phyloP scores from a whole-genome alignment of 2,113 vertebrate genomes.

The Pelobates fuscus region DNA sequence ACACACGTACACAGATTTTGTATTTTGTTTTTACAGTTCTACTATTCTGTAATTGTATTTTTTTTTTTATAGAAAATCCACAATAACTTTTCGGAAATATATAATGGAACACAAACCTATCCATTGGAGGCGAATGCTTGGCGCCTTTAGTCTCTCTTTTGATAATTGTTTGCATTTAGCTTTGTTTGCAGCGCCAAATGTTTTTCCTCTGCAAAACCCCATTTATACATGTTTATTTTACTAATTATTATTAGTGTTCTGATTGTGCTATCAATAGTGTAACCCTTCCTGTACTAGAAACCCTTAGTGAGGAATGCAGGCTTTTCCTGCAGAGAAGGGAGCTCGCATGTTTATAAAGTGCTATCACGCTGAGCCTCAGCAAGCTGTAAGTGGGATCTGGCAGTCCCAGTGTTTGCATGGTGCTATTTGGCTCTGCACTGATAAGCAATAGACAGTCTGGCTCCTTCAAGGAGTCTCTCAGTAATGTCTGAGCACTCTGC shows the following conservation, averaged over 20 bases:
- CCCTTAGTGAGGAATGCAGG: slow-evolving; percentile 9
- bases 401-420: slow-evolving; percentile 64
- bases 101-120: not conserved
- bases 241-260: not conserved
- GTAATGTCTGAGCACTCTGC: slow-evolving; percentile 66
- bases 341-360: not conserved
- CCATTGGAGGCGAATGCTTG: not conserved
- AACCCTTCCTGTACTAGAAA: slow-evolving; percentile 8
- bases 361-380: slow-evolving; percentile 19
- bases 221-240: not conserved
- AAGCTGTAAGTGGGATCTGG: slow-evolving; percentile 54
- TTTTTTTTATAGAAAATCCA: too few species aligned
- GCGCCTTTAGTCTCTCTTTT: not conserved
- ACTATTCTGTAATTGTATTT: too few species aligned
- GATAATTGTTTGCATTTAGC: not conserved
- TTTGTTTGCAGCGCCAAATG: not conserved
- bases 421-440: slow-evolving; percentile 70
- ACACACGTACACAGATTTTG: too few species aligned
- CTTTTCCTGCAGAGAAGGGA: not conserved
- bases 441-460: slow-evolving; percentile 87
- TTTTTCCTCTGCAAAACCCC: not conserved
- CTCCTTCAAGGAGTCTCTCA: slow-evolving; percentile 75
- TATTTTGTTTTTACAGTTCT: too few species aligned
- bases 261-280: slow-evolving; percentile 4
- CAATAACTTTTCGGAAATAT: not conserved